Evolutionary conservation across 2,797 vertebrate genomes (phyloP), one percentile per base, ranked within the genome.

Genomic region (Bryconaethiops microstoma): DNA sequence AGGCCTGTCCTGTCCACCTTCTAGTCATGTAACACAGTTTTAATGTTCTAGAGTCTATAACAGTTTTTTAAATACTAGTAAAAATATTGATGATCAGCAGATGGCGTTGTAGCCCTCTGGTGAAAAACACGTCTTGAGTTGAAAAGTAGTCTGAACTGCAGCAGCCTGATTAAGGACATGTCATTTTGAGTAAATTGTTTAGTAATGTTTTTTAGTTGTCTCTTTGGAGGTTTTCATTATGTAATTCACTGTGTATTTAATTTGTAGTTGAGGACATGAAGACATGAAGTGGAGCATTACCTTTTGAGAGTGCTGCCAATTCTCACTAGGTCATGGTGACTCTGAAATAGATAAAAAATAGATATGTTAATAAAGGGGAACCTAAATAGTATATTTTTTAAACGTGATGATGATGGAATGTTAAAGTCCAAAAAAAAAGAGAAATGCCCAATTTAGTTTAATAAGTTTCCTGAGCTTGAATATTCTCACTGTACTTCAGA

Each of bases 291-390:
- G 7, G 17, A 77, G 29, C 19, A 19, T 65, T 78, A 84, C 77
- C 84, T 25, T n/a, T 1, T n/a, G 63, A 63, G 19, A 40, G 14
- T 76, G 21, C 71, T 71, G 35, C 40, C 39, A 50, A 74, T 64
- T 57, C 29, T 69, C 65, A 23, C 70, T 81, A 80, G 69, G 64
- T 78, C 74, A 84, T 76, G 72, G 16, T 52, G 54, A n/a, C 45
- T 69, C 79, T 84, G 55, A 74, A 84, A 84, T 59, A 80, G n/a
- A 77, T 13, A 73, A 8, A 16, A 62, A 39, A 67, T 39, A 40
- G 1, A 12, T 8, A 45, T 12, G 52, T 29, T 60, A 57, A 13
- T 35, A 6, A 79, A 78, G 14, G 50, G 13, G 3, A 17, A 54
- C 4, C 35, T 45, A 45, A 45, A 10, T 45, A 45, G 10, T 8